Base-by-base conservation (phyloP, 2,797 vertebrate species). In the Melopsittacus undulatus region DNA sequence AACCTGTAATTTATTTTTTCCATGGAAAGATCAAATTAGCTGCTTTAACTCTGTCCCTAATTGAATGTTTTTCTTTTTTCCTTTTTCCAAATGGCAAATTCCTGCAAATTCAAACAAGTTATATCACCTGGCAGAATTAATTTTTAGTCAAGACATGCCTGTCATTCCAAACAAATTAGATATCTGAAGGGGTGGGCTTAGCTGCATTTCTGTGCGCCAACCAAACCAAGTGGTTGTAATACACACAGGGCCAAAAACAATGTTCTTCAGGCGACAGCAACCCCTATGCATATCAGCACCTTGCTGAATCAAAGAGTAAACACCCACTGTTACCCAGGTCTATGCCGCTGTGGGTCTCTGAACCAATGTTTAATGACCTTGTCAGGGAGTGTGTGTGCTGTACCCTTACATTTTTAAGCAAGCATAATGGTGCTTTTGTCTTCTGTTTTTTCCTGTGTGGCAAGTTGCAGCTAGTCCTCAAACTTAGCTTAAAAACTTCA, bases 91-190 rank as follows among this genome's bases (percentile, higher is more conserved):
- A 92, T 70, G 86, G 96, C 94, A 83, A 96, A 97, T 97, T 97
- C 96, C 96, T 97, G 91, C 96, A 49, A 96, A 97, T 96, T 97
- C 95, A 95, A 97, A 98, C 97, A 98, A 96, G 97, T 98, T 88
- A 9, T 96, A 97, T 96, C 95, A 94, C 95, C 95, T 87, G 94
- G 89, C 84, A 95, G 94, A 97, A 96, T 96, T 97, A 94, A 94
- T 89, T 97, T 95, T 96, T 69, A 95, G 97, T 97, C 92, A 88
- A 95, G 92, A 97, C 97, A 96, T 98, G 97, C 97, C 95, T 97
- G 83, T 97, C 97, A 97, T 98, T 97, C 97, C 97, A 97, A 96
- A 96, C 96, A 96, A 97, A 96, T 97, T 95, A 97, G 97, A 59
- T 95, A 94, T 95, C 94, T 90, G 95, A 96, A 97, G 94, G 91